A percentile compares a stretch with the other conserved stretches of the same genome.
Evolutionary conservation across 2,888 invertebrate species (phyloP).

Genomic region (Netelia melanura): DNA sequence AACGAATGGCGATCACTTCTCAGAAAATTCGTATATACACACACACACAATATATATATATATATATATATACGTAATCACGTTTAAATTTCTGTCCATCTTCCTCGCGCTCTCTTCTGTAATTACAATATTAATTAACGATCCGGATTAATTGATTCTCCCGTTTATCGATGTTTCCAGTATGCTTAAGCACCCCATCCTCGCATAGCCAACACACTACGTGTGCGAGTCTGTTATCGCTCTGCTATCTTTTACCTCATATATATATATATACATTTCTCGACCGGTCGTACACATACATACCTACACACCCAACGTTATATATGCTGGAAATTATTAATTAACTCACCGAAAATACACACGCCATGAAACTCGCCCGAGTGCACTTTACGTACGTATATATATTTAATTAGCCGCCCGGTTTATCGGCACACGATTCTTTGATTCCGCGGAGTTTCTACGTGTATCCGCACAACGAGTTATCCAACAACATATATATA

Average conservation of each 20-base stretch:
- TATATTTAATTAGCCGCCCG: slow-evolving; percentile 43
- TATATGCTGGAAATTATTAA: slow-evolving; percentile 46
- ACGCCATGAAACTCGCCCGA: background rate
- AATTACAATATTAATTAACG: slow-evolving; percentile 81
- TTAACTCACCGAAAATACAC: slow-evolving; percentile 47
- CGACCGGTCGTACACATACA: background rate
- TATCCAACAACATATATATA: slow-evolving; percentile 10
- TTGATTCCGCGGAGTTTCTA: slow-evolving; percentile 43
- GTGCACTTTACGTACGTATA: background rate
- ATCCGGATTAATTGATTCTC: slow-evolving; percentile 75
- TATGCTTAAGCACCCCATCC: slow-evolving; percentile 14
- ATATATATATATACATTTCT: slow-evolving; percentile 36
- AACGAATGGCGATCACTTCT: slow-evolving; percentile 71
- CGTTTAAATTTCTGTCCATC: slow-evolving; percentile 34
- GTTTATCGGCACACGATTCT: slow-evolving; percentile 49
- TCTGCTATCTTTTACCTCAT: slow-evolving; percentile 20
- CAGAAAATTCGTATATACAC: background rate
- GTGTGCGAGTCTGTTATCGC: slow-evolving; percentile 34
- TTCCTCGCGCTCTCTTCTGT: slow-evolving; percentile 63
- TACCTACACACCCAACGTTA: background rate
- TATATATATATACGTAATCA: background rate
- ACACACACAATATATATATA: background rate
- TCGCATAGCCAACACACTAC: slow-evolving; percentile 48
- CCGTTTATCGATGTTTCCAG: slow-evolving; percentile 71
- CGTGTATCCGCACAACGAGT: slow-evolving; percentile 40